A percentile compares a stretch with the other conserved stretches of the same genome.
Evolutionary conservation across 2,888 invertebrate genomes (phyloP).

Genomic region (Scelioninae gen. 1): DNA sequence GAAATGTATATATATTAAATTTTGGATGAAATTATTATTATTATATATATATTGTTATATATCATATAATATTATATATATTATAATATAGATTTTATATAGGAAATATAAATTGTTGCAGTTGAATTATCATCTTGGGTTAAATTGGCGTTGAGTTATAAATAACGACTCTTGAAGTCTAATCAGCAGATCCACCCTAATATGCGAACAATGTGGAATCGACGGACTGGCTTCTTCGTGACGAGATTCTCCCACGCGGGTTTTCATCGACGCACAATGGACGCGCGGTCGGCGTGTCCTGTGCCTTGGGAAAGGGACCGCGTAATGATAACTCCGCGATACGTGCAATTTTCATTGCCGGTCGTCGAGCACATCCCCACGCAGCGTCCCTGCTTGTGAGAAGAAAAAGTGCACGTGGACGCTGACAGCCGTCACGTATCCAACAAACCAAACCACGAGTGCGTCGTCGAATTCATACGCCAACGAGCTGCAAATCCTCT

Average conservation of each 20-base stretch:
- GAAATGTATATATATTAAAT: too few species aligned
- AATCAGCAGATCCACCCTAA: too few species aligned
- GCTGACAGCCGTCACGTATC: constrained; percentile 56
- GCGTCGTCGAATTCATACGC: constrained; percentile 36
- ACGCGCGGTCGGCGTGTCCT: constrained; percentile 45
- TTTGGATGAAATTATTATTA: too few species aligned
- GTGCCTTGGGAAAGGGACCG: constrained; percentile 54
- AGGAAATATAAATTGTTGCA: too few species aligned
- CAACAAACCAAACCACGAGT: constrained; percentile 42
- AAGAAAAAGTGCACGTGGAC: constrained; percentile 52
- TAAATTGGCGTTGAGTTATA: too few species aligned
- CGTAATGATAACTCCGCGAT: constrained; percentile 62
- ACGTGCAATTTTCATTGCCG: constrained; percentile 64
- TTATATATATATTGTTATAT: too few species aligned
- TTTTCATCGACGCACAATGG: constrained; percentile 56
- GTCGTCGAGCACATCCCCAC: constrained; percentile 43
- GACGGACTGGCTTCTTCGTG: too few species aligned
- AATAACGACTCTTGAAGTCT: too few species aligned
- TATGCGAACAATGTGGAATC: too few species aligned
- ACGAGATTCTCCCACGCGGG: constrained; percentile 57
- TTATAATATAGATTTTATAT: too few species aligned
- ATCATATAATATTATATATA: too few species aligned
- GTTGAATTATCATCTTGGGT: too few species aligned
- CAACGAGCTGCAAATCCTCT: constrained; percentile 46
- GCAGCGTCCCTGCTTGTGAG: constrained; percentile 31